Evolutionary conservation across 53 echinoderm and acorn worm species (phyloP).

Genomic region (Stichopus horrens): DNA sequence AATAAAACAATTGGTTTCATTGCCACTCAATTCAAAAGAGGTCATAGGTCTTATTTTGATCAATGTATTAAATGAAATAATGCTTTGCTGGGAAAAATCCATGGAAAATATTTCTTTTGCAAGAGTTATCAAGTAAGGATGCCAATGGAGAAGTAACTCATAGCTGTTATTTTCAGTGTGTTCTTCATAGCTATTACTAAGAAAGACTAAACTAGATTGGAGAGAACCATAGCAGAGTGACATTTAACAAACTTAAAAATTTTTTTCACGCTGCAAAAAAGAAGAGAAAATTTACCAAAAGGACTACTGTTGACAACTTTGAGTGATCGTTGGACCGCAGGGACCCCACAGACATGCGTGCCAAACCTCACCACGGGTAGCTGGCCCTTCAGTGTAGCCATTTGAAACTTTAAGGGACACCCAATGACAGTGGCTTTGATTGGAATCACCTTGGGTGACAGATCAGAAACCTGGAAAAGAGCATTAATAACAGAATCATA

Average conservation of each 20-base stretch:
- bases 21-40: too few species aligned
- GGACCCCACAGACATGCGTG: slow-evolving; percentile 87
- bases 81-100: too few species aligned
- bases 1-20: too few species aligned
- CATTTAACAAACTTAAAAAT: neutral
- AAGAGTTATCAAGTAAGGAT: too few species aligned
- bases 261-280: neutral
- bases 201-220: too few species aligned
- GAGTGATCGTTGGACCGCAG: slow-evolving; percentile 72
- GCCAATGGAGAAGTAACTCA: too few species aligned
- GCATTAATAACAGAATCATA: neutral
- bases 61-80: too few species aligned
- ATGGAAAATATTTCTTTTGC: too few species aligned
- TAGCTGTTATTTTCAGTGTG: too few species aligned
- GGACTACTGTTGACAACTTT: slow-evolving; percentile 83
- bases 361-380: slow-evolving; percentile 94
- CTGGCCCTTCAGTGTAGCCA: slow-evolving; percentile 97
- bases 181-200: too few species aligned
- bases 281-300: slow-evolving; percentile 65
- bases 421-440: slow-evolving; percentile 71
- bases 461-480: slow-evolving; percentile 60
- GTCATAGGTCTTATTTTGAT: too few species aligned
- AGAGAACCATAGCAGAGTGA: neutral
- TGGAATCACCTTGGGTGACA: slow-evolving; percentile 71
- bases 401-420: slow-evolving; percentile 93